Evolutionary conservation across 2,797 vertebrate species (phyloP).

Genomic region (Syngnathus rostellatus): DNA sequence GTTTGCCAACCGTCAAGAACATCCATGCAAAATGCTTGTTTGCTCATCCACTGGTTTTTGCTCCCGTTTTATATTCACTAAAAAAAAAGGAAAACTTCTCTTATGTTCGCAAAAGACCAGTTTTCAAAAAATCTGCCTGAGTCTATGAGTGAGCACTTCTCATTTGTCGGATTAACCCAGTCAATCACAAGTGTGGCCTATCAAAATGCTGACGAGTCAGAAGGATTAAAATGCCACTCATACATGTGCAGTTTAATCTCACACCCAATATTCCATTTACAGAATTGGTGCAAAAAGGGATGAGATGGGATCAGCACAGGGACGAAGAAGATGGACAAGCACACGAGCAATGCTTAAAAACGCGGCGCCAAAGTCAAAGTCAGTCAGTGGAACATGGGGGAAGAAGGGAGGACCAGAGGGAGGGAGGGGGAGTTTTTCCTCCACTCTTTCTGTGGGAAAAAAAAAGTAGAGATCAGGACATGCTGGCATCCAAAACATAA

Average conservation of each 20-base stretch:
- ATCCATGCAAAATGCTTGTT: too few relatives aligned
- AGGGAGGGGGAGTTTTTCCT: slow-evolving; percentile 18
- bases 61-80: too few relatives aligned
- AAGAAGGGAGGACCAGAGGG: background rate
- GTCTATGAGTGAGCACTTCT: too few relatives aligned
- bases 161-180: too few relatives aligned
- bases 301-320: background rate
- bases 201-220: too few relatives aligned
- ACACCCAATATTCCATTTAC: background rate
- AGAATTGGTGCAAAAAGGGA: background rate
- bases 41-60: too few relatives aligned
- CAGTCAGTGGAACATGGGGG: slow-evolving; percentile 11
- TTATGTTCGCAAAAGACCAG: too few relatives aligned
- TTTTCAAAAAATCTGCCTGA: too few relatives aligned
- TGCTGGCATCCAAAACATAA: slow-evolving; percentile 41
- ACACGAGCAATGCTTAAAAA: background rate
- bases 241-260: background rate
- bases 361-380: slow-evolving; percentile 40
- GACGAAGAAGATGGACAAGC: background rate
- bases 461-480: slow-evolving; percentile 27
- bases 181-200: too few relatives aligned
- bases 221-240: too few relatives aligned
- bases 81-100: too few relatives aligned
- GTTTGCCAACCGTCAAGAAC: too few relatives aligned
- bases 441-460: slow-evolving; percentile 22